Evolutionary conservation across 2,888 invertebrate species (phyloP).

Genomic region (Epiperipatus broadwayi): DNA sequence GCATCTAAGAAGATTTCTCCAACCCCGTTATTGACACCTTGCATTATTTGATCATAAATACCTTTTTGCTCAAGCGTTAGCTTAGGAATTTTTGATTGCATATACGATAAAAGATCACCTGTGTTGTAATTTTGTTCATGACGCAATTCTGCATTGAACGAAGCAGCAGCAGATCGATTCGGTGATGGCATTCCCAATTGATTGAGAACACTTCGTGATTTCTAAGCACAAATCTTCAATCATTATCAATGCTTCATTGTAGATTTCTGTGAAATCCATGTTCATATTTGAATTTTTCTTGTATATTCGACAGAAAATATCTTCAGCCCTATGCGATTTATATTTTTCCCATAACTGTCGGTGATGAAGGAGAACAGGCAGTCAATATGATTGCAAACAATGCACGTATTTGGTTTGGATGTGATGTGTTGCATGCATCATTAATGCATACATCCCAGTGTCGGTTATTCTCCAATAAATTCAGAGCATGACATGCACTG

Average conservation of each 20-base stretch:
- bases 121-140: too few species aligned
- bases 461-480: conserved; percentile 23
- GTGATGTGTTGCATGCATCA: conserved; percentile 20
- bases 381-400: conserved; percentile 19
- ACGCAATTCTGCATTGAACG: too few species aligned
- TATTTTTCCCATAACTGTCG: conserved; percentile 19
- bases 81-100: too few species aligned
- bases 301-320: conserved; percentile 15
- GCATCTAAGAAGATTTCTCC: conserved; percentile 23
- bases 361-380: conserved; percentile 19
- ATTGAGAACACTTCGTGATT: too few species aligned
- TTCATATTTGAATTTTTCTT: conserved; percentile 6
- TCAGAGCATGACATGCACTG: conserved; percentile 21
- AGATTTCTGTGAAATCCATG: conserved; percentile 14
- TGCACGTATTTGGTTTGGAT: conserved; percentile 16
- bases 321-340: conserved; percentile 19
- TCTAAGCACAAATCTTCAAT: too few species aligned
- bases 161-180: conserved; percentile 11
- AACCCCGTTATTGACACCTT: conserved; percentile 8
- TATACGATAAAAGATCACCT: too few species aligned
- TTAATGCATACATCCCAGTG: conserved; percentile 22
- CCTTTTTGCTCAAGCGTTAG: conserved; percentile 9
- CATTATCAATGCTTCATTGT: conserved; percentile 1
- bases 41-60: conserved; percentile 13
- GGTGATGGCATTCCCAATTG: conserved; percentile 11